Evolutionary conservation across 30 jellyfish, hydroid and myxozoan genomes (phyloP).

Genomic region (Aurelia sp.): DNA sequence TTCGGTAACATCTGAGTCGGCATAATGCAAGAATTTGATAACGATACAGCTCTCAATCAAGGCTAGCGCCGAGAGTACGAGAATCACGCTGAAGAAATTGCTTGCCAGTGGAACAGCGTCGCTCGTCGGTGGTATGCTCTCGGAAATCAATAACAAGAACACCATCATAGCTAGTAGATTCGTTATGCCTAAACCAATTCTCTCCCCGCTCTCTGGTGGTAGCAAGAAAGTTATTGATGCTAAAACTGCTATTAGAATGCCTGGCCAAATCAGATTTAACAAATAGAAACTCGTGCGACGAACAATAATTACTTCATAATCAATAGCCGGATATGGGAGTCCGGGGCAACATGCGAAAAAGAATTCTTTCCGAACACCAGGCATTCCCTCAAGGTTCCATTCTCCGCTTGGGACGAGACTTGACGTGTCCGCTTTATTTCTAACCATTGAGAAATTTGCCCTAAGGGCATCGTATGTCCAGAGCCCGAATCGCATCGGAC

Average conservation of each 20-base stretch:
- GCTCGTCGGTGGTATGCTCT: slow-evolving; percentile 79
- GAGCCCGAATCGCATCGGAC: slow-evolving; percentile 88
- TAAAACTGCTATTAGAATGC: slow-evolving; percentile 69
- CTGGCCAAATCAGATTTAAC: slow-evolving; percentile 85
- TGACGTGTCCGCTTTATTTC: slow-evolving; percentile 45
- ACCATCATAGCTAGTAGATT: slow-evolving; percentile 77
- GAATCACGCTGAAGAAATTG: slow-evolving; percentile 55
- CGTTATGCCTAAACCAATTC: slow-evolving; percentile 78
- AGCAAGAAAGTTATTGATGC: slow-evolving; percentile 75
- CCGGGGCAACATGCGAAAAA: slow-evolving; percentile 60
- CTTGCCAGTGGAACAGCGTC: slow-evolving; percentile 77
- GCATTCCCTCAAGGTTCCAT: slow-evolving; percentile 64
- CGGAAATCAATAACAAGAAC: slow-evolving; percentile 63
- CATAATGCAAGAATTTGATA: slow-evolving; percentile 34
- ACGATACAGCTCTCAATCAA: slow-evolving; percentile 61
- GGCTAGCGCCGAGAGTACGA: slow-evolving; percentile 73
- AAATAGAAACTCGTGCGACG: slow-evolving; percentile 76
- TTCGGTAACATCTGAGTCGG: slow-evolving; percentile 27
- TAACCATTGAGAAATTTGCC: slow-evolving; percentile 38
- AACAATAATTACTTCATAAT: slow-evolving; percentile 44
- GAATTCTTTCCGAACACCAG: slow-evolving; percentile 34
- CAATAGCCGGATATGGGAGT: slow-evolving; percentile 72
- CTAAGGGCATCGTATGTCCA: slow-evolving; percentile 81
- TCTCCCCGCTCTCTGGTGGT: slow-evolving; percentile 90
- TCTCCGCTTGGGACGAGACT: slow-evolving; percentile 64